These are phyloP conservation scores for Stigmatopora nigra DNA, from an alignment of 2,113 vertebrate species.

Conservation along the genomic window DNA sequence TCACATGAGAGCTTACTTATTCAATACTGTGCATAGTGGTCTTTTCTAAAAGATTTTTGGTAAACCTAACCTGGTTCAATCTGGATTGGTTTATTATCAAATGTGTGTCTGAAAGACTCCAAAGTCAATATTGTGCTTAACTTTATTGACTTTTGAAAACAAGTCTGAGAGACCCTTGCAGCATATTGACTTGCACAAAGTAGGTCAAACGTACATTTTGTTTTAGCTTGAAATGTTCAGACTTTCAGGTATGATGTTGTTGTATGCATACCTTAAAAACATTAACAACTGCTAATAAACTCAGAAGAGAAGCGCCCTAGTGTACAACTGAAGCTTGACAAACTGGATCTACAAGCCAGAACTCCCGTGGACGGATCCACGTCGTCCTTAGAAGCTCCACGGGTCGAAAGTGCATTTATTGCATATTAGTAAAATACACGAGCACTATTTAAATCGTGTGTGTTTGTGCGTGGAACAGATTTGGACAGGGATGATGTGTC, in stretches of 20 bases:
- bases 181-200: neutral
- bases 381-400: rapidly evolving
- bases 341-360: conserved; percentile 43
- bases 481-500: neutral
- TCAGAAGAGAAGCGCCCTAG: neutral
- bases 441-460: neutral
- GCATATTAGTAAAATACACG: too few relatives aligned
- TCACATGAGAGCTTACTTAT: neutral
- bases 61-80: conserved; percentile 23
- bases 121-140: conserved; percentile 8
- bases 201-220: neutral
- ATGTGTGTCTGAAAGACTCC: conserved; percentile 21
- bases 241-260: neutral
- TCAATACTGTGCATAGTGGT: conserved; percentile 2
- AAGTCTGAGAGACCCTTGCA: neutral
- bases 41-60: neutral
- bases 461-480: neutral
- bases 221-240: neutral
- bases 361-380: neutral
- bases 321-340: conserved; percentile 10
- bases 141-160: neutral
- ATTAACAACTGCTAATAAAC: neutral
- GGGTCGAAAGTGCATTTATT: neutral
- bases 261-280: neutral
- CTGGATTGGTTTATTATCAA: conserved; percentile 32